These are phyloP conservation scores for Magallana gigas DNA, from an alignment of 1,140 invertebrate species.

Conservation along the genomic window DNA sequence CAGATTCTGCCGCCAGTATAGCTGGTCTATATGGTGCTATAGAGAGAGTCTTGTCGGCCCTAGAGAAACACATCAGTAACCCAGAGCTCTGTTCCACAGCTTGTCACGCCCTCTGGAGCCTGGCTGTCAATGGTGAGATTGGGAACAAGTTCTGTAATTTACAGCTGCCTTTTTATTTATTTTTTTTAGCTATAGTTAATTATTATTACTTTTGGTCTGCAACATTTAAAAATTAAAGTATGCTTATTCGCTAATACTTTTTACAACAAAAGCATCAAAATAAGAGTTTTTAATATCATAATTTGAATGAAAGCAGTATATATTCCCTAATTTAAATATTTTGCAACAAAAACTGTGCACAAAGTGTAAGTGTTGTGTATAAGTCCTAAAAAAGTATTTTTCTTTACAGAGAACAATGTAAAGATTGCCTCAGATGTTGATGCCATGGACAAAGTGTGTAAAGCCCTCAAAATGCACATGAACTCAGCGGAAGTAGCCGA, in stretches of 20 bases:
- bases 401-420: conserved; percentile 70
- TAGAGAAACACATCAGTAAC: conserved; percentile 66
- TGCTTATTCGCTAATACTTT: no score
- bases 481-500: conserved; percentile 70
- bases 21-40: conserved; percentile 72
- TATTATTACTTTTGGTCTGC: no score
- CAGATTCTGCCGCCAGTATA: conserved; percentile 64
- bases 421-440: conserved; percentile 67
- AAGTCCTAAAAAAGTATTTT: neutral
- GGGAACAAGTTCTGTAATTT: neutral
- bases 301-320: no score
- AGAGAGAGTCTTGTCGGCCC: conserved; percentile 66
- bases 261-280: neutral
- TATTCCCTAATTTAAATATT: neutral
- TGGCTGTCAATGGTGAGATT: conserved; percentile 70
- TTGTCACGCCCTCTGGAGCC: conserved; percentile 75
- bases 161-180: no score
- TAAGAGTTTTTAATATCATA: conserved; percentile 7
- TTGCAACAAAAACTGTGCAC: neutral
- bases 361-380: no score
- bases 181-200: no score
- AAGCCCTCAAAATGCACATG: conserved; percentile 68
- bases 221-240: no score
- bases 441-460: conserved; percentile 69
- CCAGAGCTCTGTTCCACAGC: conserved; percentile 66